A percentile compares a stretch with the other conserved stretches of the same genome.
Conservation (phyloP, 2,113 vertebrate genomes). For the Pontoporia blainvillei region DNA sequence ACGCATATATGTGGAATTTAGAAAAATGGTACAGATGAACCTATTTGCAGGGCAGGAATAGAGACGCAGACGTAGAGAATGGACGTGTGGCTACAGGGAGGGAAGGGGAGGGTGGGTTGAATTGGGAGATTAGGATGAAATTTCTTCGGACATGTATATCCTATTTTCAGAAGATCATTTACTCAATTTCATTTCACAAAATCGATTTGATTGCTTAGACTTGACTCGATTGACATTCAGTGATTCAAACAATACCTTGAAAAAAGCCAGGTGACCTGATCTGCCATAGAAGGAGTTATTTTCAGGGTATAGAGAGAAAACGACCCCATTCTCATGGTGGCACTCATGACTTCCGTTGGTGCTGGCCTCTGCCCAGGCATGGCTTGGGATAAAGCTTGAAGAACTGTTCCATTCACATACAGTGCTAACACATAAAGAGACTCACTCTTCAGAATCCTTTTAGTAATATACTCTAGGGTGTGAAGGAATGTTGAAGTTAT, state of each 20-base stretch:
- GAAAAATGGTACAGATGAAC: too few relatives aligned
- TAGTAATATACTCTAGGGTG: neutral
- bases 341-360: neutral
- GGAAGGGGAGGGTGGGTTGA: too few relatives aligned
- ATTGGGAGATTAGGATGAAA: neutral
- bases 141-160: neutral
- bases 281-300: neutral
- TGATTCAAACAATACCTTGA: neutral
- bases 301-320: neutral
- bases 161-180: neutral
- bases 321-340: neutral
- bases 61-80: too few relatives aligned
- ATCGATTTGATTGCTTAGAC: neutral
- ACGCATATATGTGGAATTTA: too few relatives aligned
- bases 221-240: neutral
- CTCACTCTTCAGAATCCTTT: neutral
- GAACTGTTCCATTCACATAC: neutral
- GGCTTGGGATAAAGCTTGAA: neutral
- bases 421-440: neutral
- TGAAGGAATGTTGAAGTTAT: neutral
- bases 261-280: neutral
- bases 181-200: neutral
- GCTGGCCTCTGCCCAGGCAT: accelerated
- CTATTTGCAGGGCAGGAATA: too few relatives aligned
- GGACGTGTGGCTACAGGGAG: too few relatives aligned